Evolutionary conservation across 2,113 vertebrate genomes (phyloP).

Genomic region (Electrona antarctica): DNA sequence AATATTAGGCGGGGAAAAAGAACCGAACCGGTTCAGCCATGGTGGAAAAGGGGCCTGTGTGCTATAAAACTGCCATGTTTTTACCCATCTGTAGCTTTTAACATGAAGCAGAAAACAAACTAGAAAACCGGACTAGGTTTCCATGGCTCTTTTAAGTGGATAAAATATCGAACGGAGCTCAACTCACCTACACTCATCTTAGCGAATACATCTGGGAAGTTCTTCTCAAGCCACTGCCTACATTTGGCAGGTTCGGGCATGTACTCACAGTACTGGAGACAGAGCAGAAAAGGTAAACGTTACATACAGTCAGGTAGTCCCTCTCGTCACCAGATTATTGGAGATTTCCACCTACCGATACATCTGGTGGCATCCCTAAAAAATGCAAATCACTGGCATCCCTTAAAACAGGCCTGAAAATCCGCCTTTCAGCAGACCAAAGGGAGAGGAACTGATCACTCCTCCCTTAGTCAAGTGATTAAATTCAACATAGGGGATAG

Average conservation of each 20-base stretch:
- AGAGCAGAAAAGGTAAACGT: constrained; percentile 3
- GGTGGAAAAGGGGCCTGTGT: too few species aligned
- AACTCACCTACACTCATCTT: constrained; percentile 94
- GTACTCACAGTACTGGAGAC: constrained; percentile 94
- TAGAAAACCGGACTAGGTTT: too few species aligned
- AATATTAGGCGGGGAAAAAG: too few species aligned
- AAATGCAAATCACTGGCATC: neutral
- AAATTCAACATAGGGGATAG: neutral
- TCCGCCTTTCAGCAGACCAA: too few species aligned
- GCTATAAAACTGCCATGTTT: too few species aligned
- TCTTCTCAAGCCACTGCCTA: constrained; percentile 98
- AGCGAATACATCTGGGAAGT: constrained; percentile 97
- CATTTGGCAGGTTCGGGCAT: constrained; percentile 99
- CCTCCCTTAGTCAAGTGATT: too few species aligned
- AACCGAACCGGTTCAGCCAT: too few species aligned
- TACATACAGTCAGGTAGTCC: neutral
- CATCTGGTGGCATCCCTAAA: neutral
- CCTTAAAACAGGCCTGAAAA: too few species aligned
- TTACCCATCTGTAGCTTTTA: too few species aligned
- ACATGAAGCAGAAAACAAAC: too few species aligned
- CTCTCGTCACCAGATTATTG: neutral
- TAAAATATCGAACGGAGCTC: constrained; percentile 59
- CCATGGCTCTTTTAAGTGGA: neutral
- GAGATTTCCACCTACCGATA: too few species aligned
- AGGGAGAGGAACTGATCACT: too few species aligned